Evolutionary conservation across 2,797 vertebrate species (phyloP), one percentile per base, ranked within the genome.

Genomic region (Triplophysa bombifrons): DNA sequence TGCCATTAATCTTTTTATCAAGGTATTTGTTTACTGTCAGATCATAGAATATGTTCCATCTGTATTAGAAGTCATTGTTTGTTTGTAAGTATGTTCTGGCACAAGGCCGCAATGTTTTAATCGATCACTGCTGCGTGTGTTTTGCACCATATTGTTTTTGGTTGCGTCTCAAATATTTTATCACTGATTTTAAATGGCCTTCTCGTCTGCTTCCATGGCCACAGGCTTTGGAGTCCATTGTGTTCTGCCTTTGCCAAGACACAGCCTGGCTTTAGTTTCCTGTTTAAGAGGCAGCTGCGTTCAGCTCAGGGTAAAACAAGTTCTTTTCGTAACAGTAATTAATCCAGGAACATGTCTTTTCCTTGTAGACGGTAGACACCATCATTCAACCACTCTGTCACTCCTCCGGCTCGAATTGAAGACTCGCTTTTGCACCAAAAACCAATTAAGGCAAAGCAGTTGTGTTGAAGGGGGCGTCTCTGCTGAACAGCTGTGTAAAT

Each of bases 401-500:
- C 68, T 55, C 20, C 48, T 72, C 53, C 44, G 46, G 55, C 72
- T 58, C 58, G 60, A 16, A 84, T 72, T 78, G 71, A 80, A 70
- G 50, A 74, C 74, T 82, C 20, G 71, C 71, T 79, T 76, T 61
- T 77, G 69, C 70, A 78, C 72, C 76, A 81, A 81, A 82, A 86
- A 77, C 70, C 83, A 82, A 85, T 86, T 86, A 84, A 65, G 80
- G 76, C 65, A 74, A 78, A 85, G 76, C 82, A 76, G 83, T 84
- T 85, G 80, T 76, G 79, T 83, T 81, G 70, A 78, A 75, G 67
- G 75, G 80, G 80, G 71, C 76, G 51, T 80, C 58, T 25, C 72
- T 58, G 70, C 55, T n/a, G 70, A 84, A 80, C 85, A 85, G 83
- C 85, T 87, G 85, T 82, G 86, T 82, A 87, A 86, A 86, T 80